Base-by-base conservation (phyloP, 1,140 invertebrate genomes). In the Zaprionus capensis region DNA sequence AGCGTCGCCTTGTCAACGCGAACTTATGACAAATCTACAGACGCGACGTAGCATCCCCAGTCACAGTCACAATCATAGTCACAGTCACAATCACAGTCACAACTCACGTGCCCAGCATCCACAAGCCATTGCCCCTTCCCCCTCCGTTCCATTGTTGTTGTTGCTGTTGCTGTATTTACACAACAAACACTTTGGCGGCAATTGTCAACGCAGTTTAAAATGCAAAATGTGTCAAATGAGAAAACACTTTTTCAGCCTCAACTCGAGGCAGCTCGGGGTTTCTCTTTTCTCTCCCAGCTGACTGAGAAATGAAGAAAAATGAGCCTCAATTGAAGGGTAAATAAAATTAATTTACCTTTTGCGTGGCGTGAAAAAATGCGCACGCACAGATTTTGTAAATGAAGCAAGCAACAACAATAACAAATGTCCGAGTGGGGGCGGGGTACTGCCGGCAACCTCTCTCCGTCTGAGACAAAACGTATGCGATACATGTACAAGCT, bases 361-460 rank as follows among this genome's bases (percentile, higher is more conserved):
- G 85, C 82, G 82, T 85, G 81, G 81, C 81, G 64, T 70, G 81
- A 72, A 82, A 77, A 82, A 80, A 81, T 71, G 65, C 80, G 74
- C 84, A 88, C 84, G 84, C 84, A 81, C 78, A 74, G 81, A 88
- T 90, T 87, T 87, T 87, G 84, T 87, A 83, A 87, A 84, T 88
- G 83, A 86, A 87, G 81, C 44, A 72, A 76, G 17, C 20, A 46
- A 38, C 26, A 55, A 56, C 26, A 61, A n/a, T n/a, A n/a, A 56
- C 26, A 61, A 61, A 34, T 34, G 9, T 14, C 20, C 56, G 24
- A 62, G 51, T 57, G 51, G 26, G 22, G 53, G 56, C 38, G 22
- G 9, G 31, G 26, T 53, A 15, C n/a, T 31, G 6, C 26, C 26
- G 2, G 6, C 26, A 2, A 7, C 28, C 28, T 9, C 28, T 41